Base-by-base conservation (phyloP, 92 coral and sea anemone genomes). In the Epizoanthus scotinus region DNA sequence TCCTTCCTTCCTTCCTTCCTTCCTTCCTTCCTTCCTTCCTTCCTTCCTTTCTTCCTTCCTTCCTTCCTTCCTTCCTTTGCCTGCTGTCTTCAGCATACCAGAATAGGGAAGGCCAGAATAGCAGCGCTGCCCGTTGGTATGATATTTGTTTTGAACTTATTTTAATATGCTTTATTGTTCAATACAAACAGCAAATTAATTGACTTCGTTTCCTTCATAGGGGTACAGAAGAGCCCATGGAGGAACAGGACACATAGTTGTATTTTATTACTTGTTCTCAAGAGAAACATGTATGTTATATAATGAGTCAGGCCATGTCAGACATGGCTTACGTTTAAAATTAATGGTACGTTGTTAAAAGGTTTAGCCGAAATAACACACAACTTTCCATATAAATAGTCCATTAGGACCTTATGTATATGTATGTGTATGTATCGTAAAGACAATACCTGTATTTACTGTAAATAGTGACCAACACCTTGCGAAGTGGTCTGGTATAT, bases 201-300 rank as follows among this genome's bases (percentile, higher is more conserved):
- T 20, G 10, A 62, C 38, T 69, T 17, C 25, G 54, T 56, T 60
- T 49, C 77, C 52, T 79, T 63, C 31, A 36, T 73, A 95, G 98
- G 85, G 70, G 84, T 47, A 27, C 91, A 38, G 98, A 95, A 29
- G 86, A 83, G 63, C 89, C 92, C 36, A 95, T 92, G 97, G 98
- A 90, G 56, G 94, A 85, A 6, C 89, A 88, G 63, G 94, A 90
- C 38, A 42, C 89, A 3, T 86, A 81, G 58, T 53, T 59, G 54
- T 38, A 26, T 84, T 20, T 15, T 63, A 63, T 50, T 67, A 28
- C 53, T 31, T 59, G 29, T 50, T 36, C 3, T 65, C 49, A 44
- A 70, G 55, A 44, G 61, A 59, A 59, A 49, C 38, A 21, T 55
- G 19, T 22, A 31, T n/a, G 55, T 31, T 38, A 44, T 75, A 20